Evolutionary conservation across 2,113 vertebrate genomes (phyloP).

Genomic region (Odocoileus virginianus): DNA sequence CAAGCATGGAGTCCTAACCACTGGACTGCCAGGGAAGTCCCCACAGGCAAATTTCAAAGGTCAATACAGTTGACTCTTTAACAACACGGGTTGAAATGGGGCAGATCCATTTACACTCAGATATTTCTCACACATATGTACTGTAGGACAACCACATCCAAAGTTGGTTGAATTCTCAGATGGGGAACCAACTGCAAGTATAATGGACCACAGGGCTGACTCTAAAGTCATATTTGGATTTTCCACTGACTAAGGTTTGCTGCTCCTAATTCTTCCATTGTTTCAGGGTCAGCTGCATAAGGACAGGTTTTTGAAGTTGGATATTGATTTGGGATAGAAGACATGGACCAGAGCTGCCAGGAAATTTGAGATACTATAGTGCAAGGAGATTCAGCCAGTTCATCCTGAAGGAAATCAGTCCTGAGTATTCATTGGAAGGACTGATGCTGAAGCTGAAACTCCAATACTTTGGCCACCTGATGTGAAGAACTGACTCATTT

Average conservation of each 20-base stretch:
- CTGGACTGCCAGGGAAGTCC: not conserved
- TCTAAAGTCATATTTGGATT: not conserved
- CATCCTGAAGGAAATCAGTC: not conserved
- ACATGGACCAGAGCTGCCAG: too few relatives aligned
- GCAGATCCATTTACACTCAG: not conserved
- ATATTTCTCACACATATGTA: not conserved
- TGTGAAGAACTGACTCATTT: not conserved
- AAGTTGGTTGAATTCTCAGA: not conserved
- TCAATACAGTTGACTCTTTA: not conserved
- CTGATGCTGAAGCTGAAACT: not conserved
- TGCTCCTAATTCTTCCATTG: too few relatives aligned
- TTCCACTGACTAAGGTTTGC: not conserved
- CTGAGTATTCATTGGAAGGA: not conserved
- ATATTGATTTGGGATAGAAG: rapidly evolving
- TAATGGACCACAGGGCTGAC: not conserved
- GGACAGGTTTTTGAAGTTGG: not conserved
- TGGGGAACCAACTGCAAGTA: not conserved
- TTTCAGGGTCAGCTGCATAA: not conserved
- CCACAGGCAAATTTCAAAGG: not conserved
- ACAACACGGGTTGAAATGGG: not conserved
- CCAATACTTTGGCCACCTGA: not conserved
- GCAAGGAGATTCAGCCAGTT: not conserved
- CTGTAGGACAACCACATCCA: not conserved
- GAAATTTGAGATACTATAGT: rapidly evolving
- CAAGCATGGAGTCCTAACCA: not conserved